Base-by-base conservation (phyloP, 1,140 invertebrate genomes). In the Trichogramma pretiosum region DNA sequence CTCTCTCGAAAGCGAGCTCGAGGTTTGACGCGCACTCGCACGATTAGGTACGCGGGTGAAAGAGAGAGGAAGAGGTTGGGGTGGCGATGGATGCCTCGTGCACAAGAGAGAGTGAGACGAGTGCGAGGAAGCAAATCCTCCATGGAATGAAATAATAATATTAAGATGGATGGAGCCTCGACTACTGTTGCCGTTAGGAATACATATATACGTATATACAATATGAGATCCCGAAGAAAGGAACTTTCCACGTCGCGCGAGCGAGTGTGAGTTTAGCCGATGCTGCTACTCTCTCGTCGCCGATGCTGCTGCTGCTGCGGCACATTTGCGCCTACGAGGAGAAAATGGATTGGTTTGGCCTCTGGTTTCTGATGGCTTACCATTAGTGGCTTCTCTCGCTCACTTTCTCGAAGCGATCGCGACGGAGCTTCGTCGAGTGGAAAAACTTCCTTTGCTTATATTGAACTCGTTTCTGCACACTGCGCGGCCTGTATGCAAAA, bases 121-220 rank as follows among this genome's bases (percentile, higher is more conserved):
- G n/a, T n/a, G n/a, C n/a, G n/a, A n/a, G 21, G 24, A 21, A 34
- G 49, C 18, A 50, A 43, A 46, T 45, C 42, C 44, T 50, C 54
- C 60, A 56, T 54, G 58, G 60, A 64, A 64, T 64, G 61, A 61
- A 64, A 64, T 64, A 64, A 64, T 64, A 64, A 64, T 63, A 64
- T 64, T 64, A 64, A 64, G 62, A 64, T 63, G 62, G 60, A 64
- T 62, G 54, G 55, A 52, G 19, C 24, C n/a, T n/a, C n/a, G n/a
- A n/a, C n/a, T n/a, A n/a, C n/a, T n/a, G n/a, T n/a, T n/a, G n/a
- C n/a, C n/a, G n/a, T n/a, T n/a, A n/a, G n/a, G n/a, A n/a, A n/a
- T n/a, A n/a, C n/a, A n/a, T n/a, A n/a, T n/a, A n/a, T n/a, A n/a
- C n/a, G n/a, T n/a, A n/a, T n/a, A n/a, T n/a, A n/a, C n/a, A n/a